Base-by-base conservation (phyloP, 1,140 invertebrate genomes). In the Ips nitidus region DNA sequence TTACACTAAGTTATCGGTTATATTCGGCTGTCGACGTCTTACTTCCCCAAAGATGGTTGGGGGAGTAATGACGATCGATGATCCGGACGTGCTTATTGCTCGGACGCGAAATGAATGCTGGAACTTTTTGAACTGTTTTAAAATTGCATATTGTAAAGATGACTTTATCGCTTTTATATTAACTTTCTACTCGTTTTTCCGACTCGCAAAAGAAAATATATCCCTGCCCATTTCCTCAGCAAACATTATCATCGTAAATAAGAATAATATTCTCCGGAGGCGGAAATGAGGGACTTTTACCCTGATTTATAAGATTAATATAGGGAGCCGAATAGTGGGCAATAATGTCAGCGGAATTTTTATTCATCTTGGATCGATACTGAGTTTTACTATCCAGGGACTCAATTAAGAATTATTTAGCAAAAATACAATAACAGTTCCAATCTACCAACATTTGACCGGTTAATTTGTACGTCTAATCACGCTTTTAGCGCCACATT, bases 401-500 rank as follows among this genome's bases (percentile, higher is more conserved):
- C 6, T 50, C 1, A 50, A 50, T 50, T 8, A 8, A 50, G 7
- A 8, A 50, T 22, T 22, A 50, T 22, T 22, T 50, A 50, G 22
- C 22, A 22, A 50, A 50, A 50, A 50, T 50, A 22, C 6, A 22
- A 22, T 8, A 22, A 22, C 45, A 50, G 3, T 50, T 22, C 22
- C 45, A 22, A 3, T 8, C 45, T 8, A 2, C 43, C 43, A 45
- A 45, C 2, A 50, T 50, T 50, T 50, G 22, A 50, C 45, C 1
- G 6, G 69, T 59, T 69, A 68, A 71, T 71, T 69, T 68, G 64
- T 55, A 52, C 37, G 60, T 63, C 65, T 47, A 58, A 71, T 71
- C 70, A 64, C 57, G 65, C 70, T 71, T 60, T 71, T 68, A 71
- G 64, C 70, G 64, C 55, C 57, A 52, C 70, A 71, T 68, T 71